Evolutionary conservation across 1,140 invertebrate species (phyloP).

Genomic region (Melitaea cinxia): DNA sequence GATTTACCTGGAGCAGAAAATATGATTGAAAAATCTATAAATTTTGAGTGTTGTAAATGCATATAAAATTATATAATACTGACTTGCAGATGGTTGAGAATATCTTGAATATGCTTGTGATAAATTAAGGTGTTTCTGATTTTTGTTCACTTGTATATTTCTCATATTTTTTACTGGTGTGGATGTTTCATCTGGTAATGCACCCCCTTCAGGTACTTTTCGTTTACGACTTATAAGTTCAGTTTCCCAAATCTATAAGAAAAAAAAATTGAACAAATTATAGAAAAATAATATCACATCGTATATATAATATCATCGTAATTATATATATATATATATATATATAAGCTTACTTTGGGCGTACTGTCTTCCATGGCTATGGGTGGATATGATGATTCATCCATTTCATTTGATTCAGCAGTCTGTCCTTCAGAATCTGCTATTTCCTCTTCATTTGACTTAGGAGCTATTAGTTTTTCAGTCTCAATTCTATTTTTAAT

Average conservation of each 20-base stretch:
- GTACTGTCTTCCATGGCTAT: conserved; percentile 76
- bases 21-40: neutral
- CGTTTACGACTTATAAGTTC: conserved; percentile 71
- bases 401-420: conserved; percentile 61
- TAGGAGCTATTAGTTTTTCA: conserved; percentile 58
- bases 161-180: conserved; percentile 70
- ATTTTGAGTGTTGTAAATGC: conserved; percentile 12
- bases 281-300: neutral
- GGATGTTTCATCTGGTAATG: conserved; percentile 53
- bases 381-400: conserved; percentile 64
- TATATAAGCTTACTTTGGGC: conserved; percentile 52
- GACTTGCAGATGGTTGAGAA: conserved; percentile 73
- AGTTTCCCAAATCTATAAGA: conserved; percentile 69
- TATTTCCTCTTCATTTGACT: conserved; percentile 63
- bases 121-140: conserved; percentile 79
- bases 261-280: neutral
- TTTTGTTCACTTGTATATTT: conserved; percentile 64
- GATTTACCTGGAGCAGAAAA: conserved; percentile 64
- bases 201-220: conserved; percentile 67
- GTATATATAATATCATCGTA: no score
- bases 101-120: conserved; percentile 78
- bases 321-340: no score
- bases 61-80: conserved; percentile 35
- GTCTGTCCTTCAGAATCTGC: conserved; percentile 58
- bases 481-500: conserved; percentile 64